These are phyloP conservation scores for Andrena dorsata DNA, from an alignment of 2,888 invertebrate genomes.

Conservation along the genomic window DNA sequence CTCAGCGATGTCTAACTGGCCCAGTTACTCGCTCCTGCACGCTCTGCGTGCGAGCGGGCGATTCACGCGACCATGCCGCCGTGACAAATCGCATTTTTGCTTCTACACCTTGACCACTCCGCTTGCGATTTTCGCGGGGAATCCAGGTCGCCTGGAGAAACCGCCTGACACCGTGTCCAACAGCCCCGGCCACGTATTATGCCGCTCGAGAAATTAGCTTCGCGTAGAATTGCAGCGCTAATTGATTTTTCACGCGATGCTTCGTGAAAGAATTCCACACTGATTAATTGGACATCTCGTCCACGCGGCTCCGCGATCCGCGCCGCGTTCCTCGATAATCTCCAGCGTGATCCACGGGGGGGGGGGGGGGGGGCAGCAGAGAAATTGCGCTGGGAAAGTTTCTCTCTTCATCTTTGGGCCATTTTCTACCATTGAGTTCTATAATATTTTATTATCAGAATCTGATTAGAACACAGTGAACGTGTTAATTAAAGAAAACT, in stretches of 20 bases:
- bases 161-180: not conserved
- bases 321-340: not conserved
- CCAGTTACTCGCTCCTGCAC: conserved; percentile 43
- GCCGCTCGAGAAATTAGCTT: not conserved
- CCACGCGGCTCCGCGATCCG: not conserved
- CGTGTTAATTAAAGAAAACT: too few species aligned
- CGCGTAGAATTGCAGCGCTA: not conserved
- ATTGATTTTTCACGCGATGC: conserved; percentile 17
- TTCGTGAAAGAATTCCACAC: not conserved
- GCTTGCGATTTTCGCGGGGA: conserved; percentile 36
- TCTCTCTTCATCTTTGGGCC: not conserved
- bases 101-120: conserved; percentile 35
- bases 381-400: not conserved
- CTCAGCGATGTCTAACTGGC: conserved; percentile 20
- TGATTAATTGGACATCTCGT: conserved; percentile 12
- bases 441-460: too few species aligned
- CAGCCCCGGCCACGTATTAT: not conserved
- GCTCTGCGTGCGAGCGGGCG: conserved; percentile 17
- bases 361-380: not conserved
- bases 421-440: too few species aligned
- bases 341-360: not conserved
- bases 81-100: conserved; percentile 56
- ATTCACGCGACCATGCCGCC: conserved; percentile 32
- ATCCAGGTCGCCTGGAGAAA: conserved; percentile 14
- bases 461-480: too few species aligned